phyloP scores from a whole-genome alignment of 2,797 vertebrate species.

The Meda fulgida region DNA sequence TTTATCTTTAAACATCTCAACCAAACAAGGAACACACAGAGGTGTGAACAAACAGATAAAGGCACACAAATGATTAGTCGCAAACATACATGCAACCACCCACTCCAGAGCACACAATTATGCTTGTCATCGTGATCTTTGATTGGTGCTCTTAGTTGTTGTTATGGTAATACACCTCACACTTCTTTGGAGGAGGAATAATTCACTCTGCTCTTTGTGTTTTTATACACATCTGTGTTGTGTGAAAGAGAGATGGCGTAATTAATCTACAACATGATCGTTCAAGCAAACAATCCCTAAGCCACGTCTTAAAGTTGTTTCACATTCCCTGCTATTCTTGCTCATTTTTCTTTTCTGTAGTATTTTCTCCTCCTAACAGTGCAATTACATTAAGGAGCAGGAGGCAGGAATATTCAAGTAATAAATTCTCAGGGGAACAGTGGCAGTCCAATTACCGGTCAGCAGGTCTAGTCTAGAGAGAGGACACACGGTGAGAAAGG shows the following conservation, averaged over 20 bases:
- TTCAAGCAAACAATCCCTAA: conserved; percentile 12
- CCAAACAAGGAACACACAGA: not conserved
- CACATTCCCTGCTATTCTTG: conserved; percentile 13
- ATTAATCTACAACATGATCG: conserved; percentile 34
- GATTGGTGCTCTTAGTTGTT: conserved; percentile 41
- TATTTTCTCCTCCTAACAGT: conserved; percentile 33
- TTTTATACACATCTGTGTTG: conserved; percentile 7
- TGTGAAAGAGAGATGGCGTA: not conserved
- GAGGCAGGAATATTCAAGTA: conserved; percentile 53
- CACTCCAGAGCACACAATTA: conserved; percentile 14
- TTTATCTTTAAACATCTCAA: conserved; percentile 2
- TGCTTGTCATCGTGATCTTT: conserved; percentile 5
- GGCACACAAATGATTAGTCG: not conserved
- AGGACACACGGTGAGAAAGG: not conserved
- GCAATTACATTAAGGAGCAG: conserved; percentile 55
- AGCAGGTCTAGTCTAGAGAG: conserved; percentile 48
- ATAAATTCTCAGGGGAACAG: conserved; percentile 53
- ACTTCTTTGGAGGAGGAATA: conserved; percentile 28
- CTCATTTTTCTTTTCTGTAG: conserved; percentile 11
- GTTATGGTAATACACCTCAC: conserved; percentile 31
- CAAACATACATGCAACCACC: not conserved
- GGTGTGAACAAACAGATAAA: conserved; percentile 20
- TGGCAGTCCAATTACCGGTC: conserved; percentile 56
- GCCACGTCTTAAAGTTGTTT: conserved; percentile 21
- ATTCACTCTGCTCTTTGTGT: conserved; percentile 30